Conservation (phyloP, 2,888 invertebrate genomes). For the Pogonocherus hispidulus region DNA sequence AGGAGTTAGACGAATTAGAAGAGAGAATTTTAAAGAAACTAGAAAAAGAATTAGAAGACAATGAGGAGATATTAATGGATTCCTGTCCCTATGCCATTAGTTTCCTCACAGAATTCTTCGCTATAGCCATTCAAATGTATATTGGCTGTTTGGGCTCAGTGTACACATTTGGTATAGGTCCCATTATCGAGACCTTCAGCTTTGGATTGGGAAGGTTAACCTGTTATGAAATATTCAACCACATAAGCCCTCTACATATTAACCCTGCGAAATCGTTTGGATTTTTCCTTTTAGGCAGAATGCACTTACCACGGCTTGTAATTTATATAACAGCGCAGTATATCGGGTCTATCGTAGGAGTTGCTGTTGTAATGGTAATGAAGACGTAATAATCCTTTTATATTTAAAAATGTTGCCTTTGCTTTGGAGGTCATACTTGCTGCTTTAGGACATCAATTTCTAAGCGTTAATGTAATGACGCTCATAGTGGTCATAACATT, state of each 20-base stretch:
- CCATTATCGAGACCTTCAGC: not conserved
- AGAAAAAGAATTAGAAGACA: not conserved
- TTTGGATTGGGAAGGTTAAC: not conserved
- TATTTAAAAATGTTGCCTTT: too few relatives aligned
- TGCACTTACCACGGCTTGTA: not conserved
- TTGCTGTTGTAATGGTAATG: not conserved
- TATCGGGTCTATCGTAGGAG: not conserved
- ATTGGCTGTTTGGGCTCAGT: not conserved
- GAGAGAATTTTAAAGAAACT: too few relatives aligned
- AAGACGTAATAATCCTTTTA: too few relatives aligned
- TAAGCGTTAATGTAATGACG: too few relatives aligned
- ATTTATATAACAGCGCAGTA: not conserved
- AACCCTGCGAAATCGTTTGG: not conserved
- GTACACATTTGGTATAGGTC: not conserved
- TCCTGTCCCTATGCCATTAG: not conserved
- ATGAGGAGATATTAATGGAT: not conserved
- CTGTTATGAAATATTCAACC: not conserved
- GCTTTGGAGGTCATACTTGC: too few relatives aligned
- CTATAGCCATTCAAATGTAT: not conserved
- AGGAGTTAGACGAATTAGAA: not conserved
- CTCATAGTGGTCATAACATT: too few relatives aligned
- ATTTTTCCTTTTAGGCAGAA: not conserved
- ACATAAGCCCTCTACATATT: not conserved
- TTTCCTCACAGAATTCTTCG: not conserved
- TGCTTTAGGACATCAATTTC: too few relatives aligned